Conservation (phyloP, 2,113 vertebrate genomes). For the Aplodontia rufa region DNA sequence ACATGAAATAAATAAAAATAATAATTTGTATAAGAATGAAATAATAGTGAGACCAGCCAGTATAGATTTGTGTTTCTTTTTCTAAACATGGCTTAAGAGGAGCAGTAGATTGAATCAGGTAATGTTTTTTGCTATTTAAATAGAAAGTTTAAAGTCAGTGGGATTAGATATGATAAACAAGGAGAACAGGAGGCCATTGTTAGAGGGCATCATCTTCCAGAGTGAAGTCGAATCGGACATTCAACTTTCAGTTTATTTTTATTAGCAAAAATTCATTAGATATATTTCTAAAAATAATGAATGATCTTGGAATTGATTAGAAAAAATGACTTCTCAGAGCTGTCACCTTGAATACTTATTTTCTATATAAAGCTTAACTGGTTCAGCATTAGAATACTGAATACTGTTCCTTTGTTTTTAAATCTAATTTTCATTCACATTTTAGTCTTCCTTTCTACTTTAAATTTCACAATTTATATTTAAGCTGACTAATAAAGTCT, state of each 20-base stretch:
- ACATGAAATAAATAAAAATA: too few species aligned
- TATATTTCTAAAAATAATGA: background rate
- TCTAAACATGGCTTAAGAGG: background rate
- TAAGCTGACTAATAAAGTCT: background rate
- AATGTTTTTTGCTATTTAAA: background rate
- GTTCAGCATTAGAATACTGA: background rate
- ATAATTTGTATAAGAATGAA: background rate
- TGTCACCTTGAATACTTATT: background rate
- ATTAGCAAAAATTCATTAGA: background rate
- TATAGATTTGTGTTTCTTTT: background rate
- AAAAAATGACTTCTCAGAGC: background rate
- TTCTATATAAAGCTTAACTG: background rate
- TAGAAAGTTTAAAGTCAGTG: background rate
- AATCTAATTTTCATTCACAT: background rate
- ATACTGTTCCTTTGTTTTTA: background rate
- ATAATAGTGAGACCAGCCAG: background rate
- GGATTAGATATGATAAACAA: background rate
- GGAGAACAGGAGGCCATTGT: background rate
- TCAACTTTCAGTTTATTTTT: background rate
- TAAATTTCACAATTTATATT: background rate
- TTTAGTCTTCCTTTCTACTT: background rate
- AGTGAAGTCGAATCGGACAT: background rate
- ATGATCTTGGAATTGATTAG: background rate
- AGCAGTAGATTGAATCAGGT: background rate
- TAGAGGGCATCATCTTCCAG: background rate